Evolutionary conservation across 2,113 vertebrate genomes (phyloP), one percentile per base, ranked within the genome.

Genomic region (Lasiurus cinereus): DNA sequence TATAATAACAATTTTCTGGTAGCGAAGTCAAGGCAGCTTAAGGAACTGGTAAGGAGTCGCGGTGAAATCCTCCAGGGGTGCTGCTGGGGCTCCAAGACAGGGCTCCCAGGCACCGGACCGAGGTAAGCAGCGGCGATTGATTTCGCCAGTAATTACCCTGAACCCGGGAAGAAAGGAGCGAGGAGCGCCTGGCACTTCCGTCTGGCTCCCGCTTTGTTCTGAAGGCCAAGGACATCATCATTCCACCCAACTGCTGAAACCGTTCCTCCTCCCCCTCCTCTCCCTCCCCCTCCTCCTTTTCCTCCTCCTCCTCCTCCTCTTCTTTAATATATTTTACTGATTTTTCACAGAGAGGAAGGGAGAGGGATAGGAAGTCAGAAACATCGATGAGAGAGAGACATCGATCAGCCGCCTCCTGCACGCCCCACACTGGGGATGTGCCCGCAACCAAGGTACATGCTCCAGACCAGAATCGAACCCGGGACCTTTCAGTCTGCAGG

Each of bases 1-100:
- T 96, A 97, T 87, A 96, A 89, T 92, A 96, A 96, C 92, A 96
- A 95, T 96, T 95, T 96, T 95, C 94, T 96, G 94, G 88, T 95
- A 90, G 90, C 95, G 84, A 91, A 95, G 52, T 83, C 92, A 97
- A 84, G 90, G 94, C 50, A 94, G 78, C 39, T 94, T 89, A 64
- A 86, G 90, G 85, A 94, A 93, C 93, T 95, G 88, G 59, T 77
- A 89, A 95, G 74, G 64, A 94, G 66, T 96, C 94, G 93, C 89
- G 78, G 78, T 95, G 88, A 95, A 95, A 95, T 95, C 89, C 88
- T 90, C 83, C 69, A 74, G 92, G 85, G 85, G 46, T 73, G 36
- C 52, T 79, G 15, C 4, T 33, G 21, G 83, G 52, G 6, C 19
- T 72, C 78, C 85, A 77, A 64, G 74, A 67, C 87, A 92, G 70